Base-by-base conservation (phyloP, 2,888 invertebrate species). In the Anthophora plumipes region DNA sequence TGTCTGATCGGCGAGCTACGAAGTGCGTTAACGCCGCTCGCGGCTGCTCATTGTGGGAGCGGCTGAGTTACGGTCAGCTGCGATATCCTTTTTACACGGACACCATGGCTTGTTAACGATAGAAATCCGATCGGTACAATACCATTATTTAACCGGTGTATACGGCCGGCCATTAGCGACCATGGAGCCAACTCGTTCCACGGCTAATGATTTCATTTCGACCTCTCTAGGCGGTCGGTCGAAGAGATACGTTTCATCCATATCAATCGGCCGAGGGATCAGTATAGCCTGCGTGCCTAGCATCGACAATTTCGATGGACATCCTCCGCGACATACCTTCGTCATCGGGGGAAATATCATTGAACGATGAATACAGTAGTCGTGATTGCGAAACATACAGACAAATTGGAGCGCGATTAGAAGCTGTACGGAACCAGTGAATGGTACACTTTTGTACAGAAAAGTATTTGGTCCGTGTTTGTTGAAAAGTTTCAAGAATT, bases 121-220 rank as follows among this genome's bases (percentile, higher is more conserved):
- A 92, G 92, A 92, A 92, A 92, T 91, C 90, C 90, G 88, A 91
- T 91, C 89, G 88, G 89, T 90, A 92, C 92, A 92, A 92, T 92
- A 90, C 92, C 91, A 92, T 92, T 92, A 92, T 92, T 92, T 91
- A 91, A 88, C 88, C 83, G 83, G 48, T 39, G 82, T 88, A 82
- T 81, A 81, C 72, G 84, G 59, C 77, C 41, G 66, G 82, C 89
- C 90, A 91, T 91, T 91, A 91, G 87, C 84, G 77, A 81, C 76
- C 76, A 55, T 66, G 66, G 37, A 71, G 60, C 61, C 60, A 41
- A 61, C 74, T 66, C 73, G 71, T 66, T 68, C 77, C 77, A 57
- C 78, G 79, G 88, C 87, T 91, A 91, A 91, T 92, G 90, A 92
- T 92, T 92, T 91, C 90, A 90, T 92, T 91, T 91, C 90, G 82